Evolutionary conservation across 1,140 invertebrate genomes (phyloP), one percentile per base, ranked within the genome.

Genomic region (Calosoma granatense): DNA sequence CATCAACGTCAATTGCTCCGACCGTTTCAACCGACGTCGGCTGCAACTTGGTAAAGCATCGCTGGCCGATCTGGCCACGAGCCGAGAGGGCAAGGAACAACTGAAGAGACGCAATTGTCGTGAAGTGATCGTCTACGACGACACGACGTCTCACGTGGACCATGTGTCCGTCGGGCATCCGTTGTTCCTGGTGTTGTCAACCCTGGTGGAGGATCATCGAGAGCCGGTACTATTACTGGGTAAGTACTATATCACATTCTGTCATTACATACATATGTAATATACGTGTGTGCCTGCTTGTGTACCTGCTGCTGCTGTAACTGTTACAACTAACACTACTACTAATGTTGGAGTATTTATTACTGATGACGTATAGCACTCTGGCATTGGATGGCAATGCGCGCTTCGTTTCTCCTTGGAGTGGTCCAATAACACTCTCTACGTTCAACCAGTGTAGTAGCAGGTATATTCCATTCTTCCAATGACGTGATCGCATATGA

Each of bases 1-100:
- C 15, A 80, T 88, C 56, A 88, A 89, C 71, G 77, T 90, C 19
- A 87, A 86, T 68, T 88, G 86, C 66, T 80, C 82, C 1, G 87
- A 89, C 68, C 72, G 86, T 26, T 84, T 87, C 67, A 87, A 85
- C 64, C 74, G 84, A 36, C 75, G 81, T 60, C 70, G 86, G 19
- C 72, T 90, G 55, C 83, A 85, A 65, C 76, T 79, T 60, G 83
- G 86, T 1, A 84, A 83, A 62, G 81, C 81, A 1, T 77, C 75
- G 1, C 69, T 88, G 9, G 80, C 81, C 17, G 87, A 89, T 65
- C 65, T 88, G 56, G 81, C 85, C 0, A 79, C 78, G 11, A 77
- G 78, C 21, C 67, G 77, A 51, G 77, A 82, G 20, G 83, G 79
- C 55, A 86, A 87, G 65, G 83, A 85, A 56, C 60, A 79, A 6